Percentiles rank a stretch among this genome's conserved stretches.
phyloP scores from a whole-genome alignment of 2,888 invertebrate species.

The Tetheella fluctuosa region DNA sequence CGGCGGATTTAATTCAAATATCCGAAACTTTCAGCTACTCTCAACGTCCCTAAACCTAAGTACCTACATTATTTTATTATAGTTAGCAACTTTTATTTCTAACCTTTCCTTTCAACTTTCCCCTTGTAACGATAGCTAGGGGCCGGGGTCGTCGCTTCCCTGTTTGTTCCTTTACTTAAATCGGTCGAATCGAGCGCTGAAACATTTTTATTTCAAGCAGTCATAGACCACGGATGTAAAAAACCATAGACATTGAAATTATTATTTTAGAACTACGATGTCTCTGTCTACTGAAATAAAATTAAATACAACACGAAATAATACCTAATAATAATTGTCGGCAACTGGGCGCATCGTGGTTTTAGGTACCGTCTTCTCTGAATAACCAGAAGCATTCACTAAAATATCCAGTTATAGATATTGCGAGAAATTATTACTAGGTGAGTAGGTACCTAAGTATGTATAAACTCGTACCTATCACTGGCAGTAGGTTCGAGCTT shows the following conservation, averaged over 20 bases:
- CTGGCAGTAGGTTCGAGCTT: no score
- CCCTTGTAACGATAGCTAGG: conserved; percentile 9
- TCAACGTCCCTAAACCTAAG: conserved; percentile 12
- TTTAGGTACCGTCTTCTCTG: no score
- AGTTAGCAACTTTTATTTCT: conserved; percentile 30
- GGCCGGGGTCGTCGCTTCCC: conserved; percentile 8
- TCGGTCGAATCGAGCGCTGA: conserved; percentile 8
- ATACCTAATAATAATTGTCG: no score
- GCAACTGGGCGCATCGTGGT: no score
- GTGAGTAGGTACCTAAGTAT: no score
- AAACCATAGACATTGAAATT: background rate
- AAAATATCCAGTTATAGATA: no score
- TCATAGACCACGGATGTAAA: no score
- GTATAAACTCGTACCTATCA: no score
- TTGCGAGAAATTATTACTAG: no score
- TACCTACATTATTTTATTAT: conserved; percentile 27
- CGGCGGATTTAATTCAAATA: background rate
- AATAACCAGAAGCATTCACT: no score
- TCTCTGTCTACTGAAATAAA: no score
- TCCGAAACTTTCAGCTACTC: conserved; percentile 13
- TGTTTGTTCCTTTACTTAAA: conserved; percentile 16
- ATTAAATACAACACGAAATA: no score
- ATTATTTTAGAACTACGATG: background rate
- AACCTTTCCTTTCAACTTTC: conserved; percentile 26
- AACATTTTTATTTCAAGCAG: conserved; percentile 7